Evolutionary conservation across 2,113 vertebrate genomes (phyloP), one percentile per base, ranked within the genome.

Genomic region (Stegastes partitus): DNA sequence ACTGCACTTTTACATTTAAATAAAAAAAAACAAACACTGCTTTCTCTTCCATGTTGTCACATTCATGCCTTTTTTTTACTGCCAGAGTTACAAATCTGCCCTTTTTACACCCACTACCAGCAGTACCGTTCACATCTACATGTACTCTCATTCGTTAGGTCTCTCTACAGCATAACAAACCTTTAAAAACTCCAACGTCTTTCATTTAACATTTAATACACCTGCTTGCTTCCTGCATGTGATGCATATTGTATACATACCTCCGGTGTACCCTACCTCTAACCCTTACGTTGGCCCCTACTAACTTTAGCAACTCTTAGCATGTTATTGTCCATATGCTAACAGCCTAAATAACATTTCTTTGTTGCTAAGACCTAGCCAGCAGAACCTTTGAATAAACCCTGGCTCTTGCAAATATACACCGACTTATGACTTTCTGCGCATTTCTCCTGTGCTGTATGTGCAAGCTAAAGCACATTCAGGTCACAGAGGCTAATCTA

Each of bases 221-320:
- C 22, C 25, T 11, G 68, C 76, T 82, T 75, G 73, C 68, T 74
- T 82, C 73, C 51, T 82, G 85, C 90, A 87, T 88, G 79, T 80
- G 19, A 59, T 67, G 3, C 6, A 14, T 62, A 50, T 28, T 64
- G 10, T 65, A 6, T 76, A 45, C 11, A 55, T 64, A 64, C 61
- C 47, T 85, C 31, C 84, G 58, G 14, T 57, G 21, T 50, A 72
- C 76, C 82, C 77, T 81, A 90, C 89, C 92, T 93, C 87, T 91
- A 91, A 92, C 89, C 91, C 87, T 63, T 76, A 78, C 22, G 19
- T 67, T 44, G 14, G 25, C 77, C 82, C 75, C 31, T 65, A 84
- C 87, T 91, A 92, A 90, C 79, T 55, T 12, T 55, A 65, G 22
- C 34, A 50, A 11, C 49, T 50, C 37, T 55, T 62, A 44, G 31